Conservation (phyloP, 2,888 invertebrate species). For the Drosophila austrosaltans region DNA sequence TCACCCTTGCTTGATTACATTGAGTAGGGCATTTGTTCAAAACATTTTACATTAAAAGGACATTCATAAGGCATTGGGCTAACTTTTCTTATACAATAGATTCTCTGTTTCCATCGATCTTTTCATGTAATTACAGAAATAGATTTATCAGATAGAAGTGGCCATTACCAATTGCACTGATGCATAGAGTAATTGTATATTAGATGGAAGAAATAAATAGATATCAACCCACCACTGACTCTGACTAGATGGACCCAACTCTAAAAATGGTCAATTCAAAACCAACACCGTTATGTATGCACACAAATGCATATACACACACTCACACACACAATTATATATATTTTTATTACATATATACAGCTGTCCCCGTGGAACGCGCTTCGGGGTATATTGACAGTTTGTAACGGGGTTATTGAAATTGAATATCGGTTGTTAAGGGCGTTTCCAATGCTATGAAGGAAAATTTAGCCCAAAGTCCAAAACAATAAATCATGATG, state of each 20-base stretch:
- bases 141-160: not conserved
- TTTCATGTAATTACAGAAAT: not conserved
- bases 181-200: not conserved
- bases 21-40: too few species aligned
- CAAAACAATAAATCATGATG: conserved; percentile 34
- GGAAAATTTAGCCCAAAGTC: conserved; percentile 17
- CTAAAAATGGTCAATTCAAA: conserved; percentile 5
- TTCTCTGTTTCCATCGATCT: not conserved
- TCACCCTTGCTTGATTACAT: too few species aligned
- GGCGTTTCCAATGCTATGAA: conserved; percentile 51
- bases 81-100: not conserved
- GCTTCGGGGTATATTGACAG: conserved; percentile 29
- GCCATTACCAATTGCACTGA: not conserved
- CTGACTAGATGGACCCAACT: not conserved
- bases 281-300: not conserved
- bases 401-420: conserved; percentile 39
- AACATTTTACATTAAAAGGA: too few species aligned
- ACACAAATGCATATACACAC: not conserved
- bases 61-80: not conserved
- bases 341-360: not conserved
- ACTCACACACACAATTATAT: not conserved
- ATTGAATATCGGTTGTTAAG: conserved; percentile 71
- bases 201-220: not conserved
- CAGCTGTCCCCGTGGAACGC: conserved; percentile 4
- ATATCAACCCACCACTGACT: conserved; percentile 11